Conservation (phyloP, 1,140 invertebrate genomes). For the Bathynomus jamesi region DNA sequence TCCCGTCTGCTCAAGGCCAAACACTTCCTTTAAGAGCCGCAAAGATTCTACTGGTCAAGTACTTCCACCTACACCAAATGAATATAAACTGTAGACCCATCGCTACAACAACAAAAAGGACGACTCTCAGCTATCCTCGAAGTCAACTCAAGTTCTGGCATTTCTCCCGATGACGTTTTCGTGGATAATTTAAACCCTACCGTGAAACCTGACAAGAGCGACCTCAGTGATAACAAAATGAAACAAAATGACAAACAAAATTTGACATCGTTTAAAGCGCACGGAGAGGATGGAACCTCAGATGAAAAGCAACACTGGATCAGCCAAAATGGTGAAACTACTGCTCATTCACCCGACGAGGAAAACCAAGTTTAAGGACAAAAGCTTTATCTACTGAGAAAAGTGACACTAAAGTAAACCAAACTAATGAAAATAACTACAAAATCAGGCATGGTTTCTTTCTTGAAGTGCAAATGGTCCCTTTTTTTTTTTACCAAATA, state of each 20-base stretch:
- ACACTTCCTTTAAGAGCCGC: conserved; percentile 5
- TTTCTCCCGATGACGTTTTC: background rate
- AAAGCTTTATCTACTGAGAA: too few species aligned
- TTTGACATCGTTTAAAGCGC: background rate
- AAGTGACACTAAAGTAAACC: too few species aligned
- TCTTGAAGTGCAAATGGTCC: too few species aligned
- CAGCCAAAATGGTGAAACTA: background rate
- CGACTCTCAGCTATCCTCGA: conserved; percentile 9
- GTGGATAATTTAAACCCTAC: background rate
- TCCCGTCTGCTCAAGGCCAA: background rate
- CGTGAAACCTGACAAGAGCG: background rate
- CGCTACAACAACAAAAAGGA: background rate
- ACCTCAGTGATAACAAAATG: background rate
- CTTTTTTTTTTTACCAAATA: too few species aligned
- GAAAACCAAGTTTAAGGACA: too few species aligned
- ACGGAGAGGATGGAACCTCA: background rate
- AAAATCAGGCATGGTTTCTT: too few species aligned
- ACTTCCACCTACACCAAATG: background rate
- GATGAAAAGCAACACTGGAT: background rate
- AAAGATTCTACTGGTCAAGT: background rate
- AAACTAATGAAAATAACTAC: too few species aligned
- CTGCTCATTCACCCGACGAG: too few species aligned
- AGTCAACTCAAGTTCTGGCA: background rate
- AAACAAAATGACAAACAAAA: background rate
- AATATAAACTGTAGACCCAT: background rate